phyloP scores from a whole-genome alignment of 2,797 vertebrate genomes.

The Balearica regulorum region DNA sequence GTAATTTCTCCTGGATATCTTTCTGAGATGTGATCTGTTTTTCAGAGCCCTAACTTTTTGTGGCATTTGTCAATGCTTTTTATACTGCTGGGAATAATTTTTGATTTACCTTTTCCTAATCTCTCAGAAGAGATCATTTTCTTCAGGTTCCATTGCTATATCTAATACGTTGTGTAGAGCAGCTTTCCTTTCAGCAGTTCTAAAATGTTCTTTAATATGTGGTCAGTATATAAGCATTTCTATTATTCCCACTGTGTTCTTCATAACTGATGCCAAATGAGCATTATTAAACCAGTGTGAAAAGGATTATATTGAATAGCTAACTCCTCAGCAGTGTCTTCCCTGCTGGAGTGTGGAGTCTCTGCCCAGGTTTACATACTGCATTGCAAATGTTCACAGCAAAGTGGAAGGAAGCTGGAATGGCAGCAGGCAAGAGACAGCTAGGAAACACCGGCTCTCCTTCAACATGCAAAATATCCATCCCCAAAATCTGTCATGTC shows the following conservation, averaged over 20 bases:
- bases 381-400: background rate
- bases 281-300: constrained; percentile 9
- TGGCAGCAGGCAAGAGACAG: background rate
- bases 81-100: background rate
- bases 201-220: background rate
- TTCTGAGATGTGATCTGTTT: background rate
- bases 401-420: background rate
- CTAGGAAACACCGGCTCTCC: background rate
- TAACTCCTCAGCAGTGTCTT: background rate
- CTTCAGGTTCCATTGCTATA: background rate
- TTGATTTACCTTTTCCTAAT: background rate
- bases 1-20: background rate
- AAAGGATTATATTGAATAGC: background rate
- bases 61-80: background rate
- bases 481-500: background rate
- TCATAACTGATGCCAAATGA: background rate
- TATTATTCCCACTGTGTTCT: background rate
- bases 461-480: background rate
- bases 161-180: background rate
- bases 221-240: background rate
- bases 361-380: background rate
- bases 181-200: background rate
- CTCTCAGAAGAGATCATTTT: background rate
- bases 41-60: background rate
- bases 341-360: background rate